Base-by-base conservation (phyloP, 2,888 invertebrate species). In the Thymelicus lineola region DNA sequence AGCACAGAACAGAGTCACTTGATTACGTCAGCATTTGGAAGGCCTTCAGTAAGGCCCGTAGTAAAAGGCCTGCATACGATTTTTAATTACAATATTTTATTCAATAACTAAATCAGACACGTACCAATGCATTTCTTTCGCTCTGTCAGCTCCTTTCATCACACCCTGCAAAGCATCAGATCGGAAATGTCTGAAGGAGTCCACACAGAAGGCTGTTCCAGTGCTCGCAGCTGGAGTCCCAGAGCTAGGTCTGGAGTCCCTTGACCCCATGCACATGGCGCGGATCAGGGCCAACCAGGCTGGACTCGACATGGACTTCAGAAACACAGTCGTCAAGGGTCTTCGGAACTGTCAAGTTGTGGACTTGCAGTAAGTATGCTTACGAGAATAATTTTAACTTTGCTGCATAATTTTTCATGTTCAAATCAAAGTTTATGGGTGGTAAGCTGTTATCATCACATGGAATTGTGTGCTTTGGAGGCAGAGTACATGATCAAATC, bases 251-350 rank as follows among this genome's bases (percentile, higher is more conserved):
- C 80, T 93, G 74, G 71, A 63, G 0, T 70, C 80, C 1, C 66
- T 92, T 78, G 93, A 93, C 75, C 93, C 93, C 1, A 86, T 93
- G 89, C 53, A 36, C 2, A 73, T 93, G 50, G 80, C 78, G 0
- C 75, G 75, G 9, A 87, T 90, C 42, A 73, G 75, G 61, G 84
- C 89, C 15, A 81, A 74, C 70, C 85, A 90, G 71, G 85, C 87
- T 0, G 93, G 93, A 0, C 80, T 93, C 0, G 65, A 77, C 0
- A 82, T 93, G 85, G 86, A 89, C 76, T 93, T 93, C 74, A 83
- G 76, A 42, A 82, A 93, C 42, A 90, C 89, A 0, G 57, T 74
- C 0, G 90, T 92, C 0, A 87, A 79, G 15, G 93, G 93, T 0
- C 74, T 93, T 53, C 81, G 79, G 76, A 80, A 87, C 66, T 90